Evolutionary conservation across 2,797 vertebrate genomes (phyloP).

Genomic region (Poliocrania exsul): DNA sequence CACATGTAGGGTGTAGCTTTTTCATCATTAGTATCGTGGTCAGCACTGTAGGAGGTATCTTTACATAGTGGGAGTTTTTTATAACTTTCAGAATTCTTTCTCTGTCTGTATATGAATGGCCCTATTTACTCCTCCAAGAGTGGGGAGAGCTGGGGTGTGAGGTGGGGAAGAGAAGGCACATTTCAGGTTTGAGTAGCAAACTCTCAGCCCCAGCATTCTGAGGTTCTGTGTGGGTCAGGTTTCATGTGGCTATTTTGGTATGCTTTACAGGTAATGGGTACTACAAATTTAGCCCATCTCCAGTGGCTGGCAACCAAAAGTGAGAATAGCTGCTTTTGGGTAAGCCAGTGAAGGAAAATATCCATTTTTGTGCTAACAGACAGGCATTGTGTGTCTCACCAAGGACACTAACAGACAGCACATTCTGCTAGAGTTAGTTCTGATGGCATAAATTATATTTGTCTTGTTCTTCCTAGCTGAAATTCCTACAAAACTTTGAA

Average conservation of each 20-base stretch:
- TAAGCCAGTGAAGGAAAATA: constrained; percentile 15
- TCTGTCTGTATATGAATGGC: constrained; percentile 40
- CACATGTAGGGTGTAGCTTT: background rate
- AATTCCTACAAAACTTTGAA: constrained; percentile 6
- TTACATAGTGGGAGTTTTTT: constrained; percentile 27
- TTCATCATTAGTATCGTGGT: background rate
- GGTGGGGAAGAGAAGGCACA: background rate
- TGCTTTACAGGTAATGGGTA: background rate
- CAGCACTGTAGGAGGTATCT: constrained; percentile 40
- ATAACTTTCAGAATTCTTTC: constrained; percentile 21
- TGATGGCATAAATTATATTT: background rate
- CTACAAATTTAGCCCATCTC: background rate
- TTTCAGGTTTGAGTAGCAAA: background rate
- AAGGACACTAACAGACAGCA: background rate
- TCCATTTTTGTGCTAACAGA: background rate
- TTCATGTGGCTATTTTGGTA: constrained; percentile 22
- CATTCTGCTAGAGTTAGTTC: background rate
- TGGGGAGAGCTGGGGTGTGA: background rate
- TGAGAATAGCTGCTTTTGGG: background rate
- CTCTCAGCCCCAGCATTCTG: background rate
- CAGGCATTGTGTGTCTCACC: background rate
- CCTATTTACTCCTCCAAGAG: constrained; percentile 14
- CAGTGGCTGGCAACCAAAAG: background rate
- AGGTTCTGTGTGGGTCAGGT: background rate
- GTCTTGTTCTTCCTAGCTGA: background rate